Evolutionary conservation across 2,797 vertebrate genomes (phyloP).

Genomic region (Hyperoplus lanceolatus): DNA sequence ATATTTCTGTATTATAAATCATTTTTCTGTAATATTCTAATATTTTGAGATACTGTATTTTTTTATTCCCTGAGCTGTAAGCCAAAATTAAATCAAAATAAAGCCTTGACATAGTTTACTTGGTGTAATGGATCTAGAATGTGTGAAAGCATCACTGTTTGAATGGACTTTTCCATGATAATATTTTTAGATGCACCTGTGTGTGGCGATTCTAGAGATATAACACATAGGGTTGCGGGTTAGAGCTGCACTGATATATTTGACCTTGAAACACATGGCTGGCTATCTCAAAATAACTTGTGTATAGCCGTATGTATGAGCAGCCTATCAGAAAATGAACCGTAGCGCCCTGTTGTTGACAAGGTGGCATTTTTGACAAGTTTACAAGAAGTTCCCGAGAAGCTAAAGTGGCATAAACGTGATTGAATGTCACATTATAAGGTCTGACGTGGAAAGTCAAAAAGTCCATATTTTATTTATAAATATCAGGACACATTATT

Average conservation of each 20-base stretch:
- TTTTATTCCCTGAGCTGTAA: too few species aligned
- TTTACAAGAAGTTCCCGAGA: slow-evolving; percentile 66
- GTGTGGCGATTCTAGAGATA: slow-evolving; percentile 25
- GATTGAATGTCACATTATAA: slow-evolving; percentile 74
- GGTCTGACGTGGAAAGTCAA: slow-evolving; percentile 69
- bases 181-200: too few species aligned
- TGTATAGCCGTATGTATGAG: slow-evolving; percentile 68
- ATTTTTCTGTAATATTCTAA: too few species aligned
- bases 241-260: slow-evolving; percentile 64
- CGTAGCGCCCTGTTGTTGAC: slow-evolving; percentile 59
- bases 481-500: slow-evolving; percentile 57
- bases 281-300: slow-evolving; percentile 68
- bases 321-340: slow-evolving; percentile 67
- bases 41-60: too few species aligned
- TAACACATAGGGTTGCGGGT: slow-evolving; percentile 27
- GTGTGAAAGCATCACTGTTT: too few species aligned
- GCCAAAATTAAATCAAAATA: too few species aligned
- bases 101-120: too few species aligned
- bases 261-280: slow-evolving; percentile 75
- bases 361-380: slow-evolving; percentile 73
- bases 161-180: too few species aligned
- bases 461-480: slow-evolving; percentile 58
- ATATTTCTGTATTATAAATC: too few species aligned
- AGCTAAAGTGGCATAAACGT: slow-evolving; percentile 66
- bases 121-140: too few species aligned